These are phyloP conservation scores for Anarhynchus alexandrinus DNA, from an alignment of 2,113 vertebrate species.

Conservation along the genomic window DNA sequence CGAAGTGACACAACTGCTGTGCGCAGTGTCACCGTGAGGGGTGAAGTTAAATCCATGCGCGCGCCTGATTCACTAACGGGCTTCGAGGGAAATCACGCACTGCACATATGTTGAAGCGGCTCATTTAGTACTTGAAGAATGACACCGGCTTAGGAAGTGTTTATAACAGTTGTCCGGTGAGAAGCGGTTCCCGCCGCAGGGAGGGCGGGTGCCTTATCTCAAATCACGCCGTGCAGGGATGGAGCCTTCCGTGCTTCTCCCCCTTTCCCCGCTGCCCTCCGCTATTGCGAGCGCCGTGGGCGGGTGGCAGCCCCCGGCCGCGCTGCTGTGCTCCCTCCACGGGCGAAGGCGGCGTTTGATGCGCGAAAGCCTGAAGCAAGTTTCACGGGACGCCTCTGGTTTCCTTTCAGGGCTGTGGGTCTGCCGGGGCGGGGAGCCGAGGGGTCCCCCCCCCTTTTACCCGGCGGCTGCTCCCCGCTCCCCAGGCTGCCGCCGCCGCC, in stretches of 20 bases:
- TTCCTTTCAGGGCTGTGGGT: background rate
- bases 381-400: background rate
- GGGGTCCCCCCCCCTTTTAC: background rate
- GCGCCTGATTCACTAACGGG: background rate
- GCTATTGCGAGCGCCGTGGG: background rate
- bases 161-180: background rate
- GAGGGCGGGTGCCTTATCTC: background rate
- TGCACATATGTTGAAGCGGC: background rate
- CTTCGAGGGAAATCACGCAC: rapidly evolving
- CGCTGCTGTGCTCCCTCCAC: background rate
- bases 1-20: background rate
- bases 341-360: background rate
- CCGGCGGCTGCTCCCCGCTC: background rate
- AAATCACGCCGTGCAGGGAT: background rate
- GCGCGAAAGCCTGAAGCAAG: background rate
- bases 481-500: background rate
- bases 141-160: background rate
- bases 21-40: background rate
- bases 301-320: background rate
- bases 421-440: background rate
- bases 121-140: background rate
- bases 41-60: rapidly evolving
- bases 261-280: rapidly evolving
- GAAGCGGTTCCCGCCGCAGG: background rate
- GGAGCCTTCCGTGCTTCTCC: background rate